Evolutionary conservation across 2,113 vertebrate genomes (phyloP).

Genomic region (Pteruthius melanotis): DNA sequence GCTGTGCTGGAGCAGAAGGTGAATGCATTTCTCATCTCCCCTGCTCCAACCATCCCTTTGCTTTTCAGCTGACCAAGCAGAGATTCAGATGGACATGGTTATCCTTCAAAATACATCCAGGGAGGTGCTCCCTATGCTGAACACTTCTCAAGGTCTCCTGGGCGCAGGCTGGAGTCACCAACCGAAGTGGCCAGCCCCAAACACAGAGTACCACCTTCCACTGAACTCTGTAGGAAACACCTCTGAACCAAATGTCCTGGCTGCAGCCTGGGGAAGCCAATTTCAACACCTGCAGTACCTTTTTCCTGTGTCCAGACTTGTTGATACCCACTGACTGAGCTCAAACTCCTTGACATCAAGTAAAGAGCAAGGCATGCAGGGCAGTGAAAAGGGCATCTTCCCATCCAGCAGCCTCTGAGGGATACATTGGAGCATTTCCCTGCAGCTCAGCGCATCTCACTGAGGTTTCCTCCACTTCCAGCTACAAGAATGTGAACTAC

Average conservation of each 20-base stretch:
- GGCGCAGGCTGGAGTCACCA: background rate
- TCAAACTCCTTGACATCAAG: background rate
- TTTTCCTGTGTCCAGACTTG: background rate
- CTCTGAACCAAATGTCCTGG: background rate
- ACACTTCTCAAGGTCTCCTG: background rate
- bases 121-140: background rate
- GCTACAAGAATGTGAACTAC: background rate
- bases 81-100: rapidly evolving
- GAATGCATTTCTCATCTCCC: background rate
- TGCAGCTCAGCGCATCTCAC: background rate
- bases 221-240: background rate
- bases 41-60: background rate
- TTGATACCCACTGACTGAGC: background rate
- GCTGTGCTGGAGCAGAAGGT: background rate
- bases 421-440: background rate
- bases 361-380: background rate
- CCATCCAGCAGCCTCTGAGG: background rate
- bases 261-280: background rate
- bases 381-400: background rate
- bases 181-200: background rate
- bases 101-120: background rate
- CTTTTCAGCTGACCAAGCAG: background rate
- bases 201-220: background rate
- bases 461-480: background rate
- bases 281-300: background rate